Evolutionary conservation across 2,797 vertebrate genomes (phyloP).

Genomic region (Acipenser oxyrinchus): DNA sequence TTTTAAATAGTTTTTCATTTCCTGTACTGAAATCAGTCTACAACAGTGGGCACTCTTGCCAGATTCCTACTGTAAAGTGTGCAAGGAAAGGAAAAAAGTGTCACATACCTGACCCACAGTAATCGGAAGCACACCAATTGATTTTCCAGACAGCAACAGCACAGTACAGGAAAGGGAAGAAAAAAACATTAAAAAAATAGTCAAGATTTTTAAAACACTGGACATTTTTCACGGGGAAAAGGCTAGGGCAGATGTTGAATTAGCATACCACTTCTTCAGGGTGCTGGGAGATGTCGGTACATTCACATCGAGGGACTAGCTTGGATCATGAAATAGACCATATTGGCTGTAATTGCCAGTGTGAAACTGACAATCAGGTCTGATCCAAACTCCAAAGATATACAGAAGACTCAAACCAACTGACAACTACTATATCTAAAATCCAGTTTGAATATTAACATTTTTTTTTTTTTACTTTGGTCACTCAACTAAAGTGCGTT

Average conservation of each 20-base stretch:
- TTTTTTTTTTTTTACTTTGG: no score
- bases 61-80: neutral
- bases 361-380: no score
- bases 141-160: constrained; percentile 26
- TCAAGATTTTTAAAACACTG: constrained; percentile 32
- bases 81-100: neutral
- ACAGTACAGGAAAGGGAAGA: constrained; percentile 10
- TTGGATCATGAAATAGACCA: no score
- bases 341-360: no score
- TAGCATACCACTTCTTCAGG: no score
- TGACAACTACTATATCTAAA: no score
- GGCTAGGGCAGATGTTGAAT: no score
- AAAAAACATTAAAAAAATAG: constrained; percentile 10
- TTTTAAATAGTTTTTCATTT: constrained; percentile 8
- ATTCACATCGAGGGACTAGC: no score
- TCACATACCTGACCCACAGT: constrained; percentile 39
- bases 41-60: neutral
- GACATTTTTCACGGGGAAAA: constrained; percentile 24
- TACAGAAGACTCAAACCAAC: no score
- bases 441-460: no score
- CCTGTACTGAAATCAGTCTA: constrained; percentile 6
- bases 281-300: no score
- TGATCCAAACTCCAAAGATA: no score
- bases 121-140: constrained; percentile 23
- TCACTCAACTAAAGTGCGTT: neutral